Conservation (phyloP, 2,113 vertebrate species). For the Sapayoa aenigma region DNA sequence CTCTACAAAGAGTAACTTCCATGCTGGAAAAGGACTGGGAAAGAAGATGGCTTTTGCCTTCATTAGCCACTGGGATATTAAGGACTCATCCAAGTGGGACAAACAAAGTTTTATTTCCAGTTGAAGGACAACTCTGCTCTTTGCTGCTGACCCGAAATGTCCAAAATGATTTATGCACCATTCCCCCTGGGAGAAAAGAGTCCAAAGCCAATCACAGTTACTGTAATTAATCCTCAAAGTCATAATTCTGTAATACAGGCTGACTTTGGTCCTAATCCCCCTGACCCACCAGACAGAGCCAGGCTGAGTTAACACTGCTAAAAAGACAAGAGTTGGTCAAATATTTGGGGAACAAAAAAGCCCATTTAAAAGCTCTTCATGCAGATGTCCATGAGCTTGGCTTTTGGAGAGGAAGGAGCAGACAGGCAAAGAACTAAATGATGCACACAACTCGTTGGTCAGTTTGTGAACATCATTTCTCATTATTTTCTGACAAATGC, state of each 20-base stretch:
- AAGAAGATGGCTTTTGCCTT: background rate
- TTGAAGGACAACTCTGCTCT: background rate
- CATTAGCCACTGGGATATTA: background rate
- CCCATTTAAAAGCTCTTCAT: background rate
- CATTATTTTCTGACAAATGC: background rate
- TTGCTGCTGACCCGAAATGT: background rate
- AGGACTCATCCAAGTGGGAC: background rate
- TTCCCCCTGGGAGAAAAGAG: background rate
- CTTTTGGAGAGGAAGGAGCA: background rate
- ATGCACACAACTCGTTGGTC: background rate
- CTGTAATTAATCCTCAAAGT: background rate
- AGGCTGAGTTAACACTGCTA: background rate
- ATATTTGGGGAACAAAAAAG: rapidly evolving
- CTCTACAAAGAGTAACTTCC: background rate
- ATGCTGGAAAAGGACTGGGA: background rate
- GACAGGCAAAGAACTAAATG: background rate
- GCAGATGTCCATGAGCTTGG: background rate
- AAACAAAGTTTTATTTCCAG: background rate
- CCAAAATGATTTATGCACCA: background rate
- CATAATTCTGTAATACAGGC: background rate
- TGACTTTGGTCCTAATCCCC: background rate
- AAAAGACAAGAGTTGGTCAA: background rate
- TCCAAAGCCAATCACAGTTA: background rate
- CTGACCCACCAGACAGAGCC: background rate
- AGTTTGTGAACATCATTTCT: background rate